Conservation (phyloP, 2,113 vertebrate species). For the Gymnocephalus cernua region DNA sequence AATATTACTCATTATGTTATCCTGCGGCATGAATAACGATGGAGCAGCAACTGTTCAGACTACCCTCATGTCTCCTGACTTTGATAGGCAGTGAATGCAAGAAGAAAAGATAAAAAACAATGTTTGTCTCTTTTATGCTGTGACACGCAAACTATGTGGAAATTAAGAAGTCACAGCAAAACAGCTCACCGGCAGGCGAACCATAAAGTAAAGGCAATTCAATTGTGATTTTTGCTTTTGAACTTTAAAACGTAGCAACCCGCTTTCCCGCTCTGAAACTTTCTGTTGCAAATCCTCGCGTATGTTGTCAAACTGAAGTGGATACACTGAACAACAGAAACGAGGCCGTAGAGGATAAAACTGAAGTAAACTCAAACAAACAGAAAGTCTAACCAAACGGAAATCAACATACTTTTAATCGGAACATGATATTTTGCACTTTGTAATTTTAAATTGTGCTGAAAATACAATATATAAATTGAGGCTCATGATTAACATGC, state of each 20-base stretch:
- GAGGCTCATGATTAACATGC: conserved; percentile 74
- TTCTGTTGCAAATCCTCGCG: background rate
- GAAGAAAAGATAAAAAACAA: conserved; percentile 26
- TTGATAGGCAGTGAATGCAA: conserved; percentile 74
- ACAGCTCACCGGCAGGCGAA: conserved; percentile 32
- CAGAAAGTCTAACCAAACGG: background rate
- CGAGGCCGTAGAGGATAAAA: conserved; percentile 32
- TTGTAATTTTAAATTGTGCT: conserved; percentile 41
- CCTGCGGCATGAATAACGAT: conserved; percentile 27
- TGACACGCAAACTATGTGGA: conserved; percentile 10
- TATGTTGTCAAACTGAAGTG: background rate
- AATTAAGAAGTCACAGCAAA: conserved; percentile 19
- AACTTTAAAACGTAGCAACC: conserved; percentile 27
- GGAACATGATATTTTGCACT: conserved; percentile 19
- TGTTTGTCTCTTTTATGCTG: conserved; percentile 3
- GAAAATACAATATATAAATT: conserved; percentile 54
- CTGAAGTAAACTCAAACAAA: background rate
- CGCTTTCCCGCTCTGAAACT: background rate
- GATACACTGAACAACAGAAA: conserved; percentile 13
- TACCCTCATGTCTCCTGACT: conserved; percentile 28
- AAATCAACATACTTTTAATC: conserved; percentile 11
- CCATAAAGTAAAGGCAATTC: conserved; percentile 31
- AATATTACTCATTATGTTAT: conserved; percentile 7
- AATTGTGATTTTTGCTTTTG: conserved; percentile 29
- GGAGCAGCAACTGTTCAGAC: conserved; percentile 48